These are phyloP conservation scores for Drosophila arizonae DNA, from an alignment of 1,140 invertebrate species.

Conservation along the genomic window DNA sequence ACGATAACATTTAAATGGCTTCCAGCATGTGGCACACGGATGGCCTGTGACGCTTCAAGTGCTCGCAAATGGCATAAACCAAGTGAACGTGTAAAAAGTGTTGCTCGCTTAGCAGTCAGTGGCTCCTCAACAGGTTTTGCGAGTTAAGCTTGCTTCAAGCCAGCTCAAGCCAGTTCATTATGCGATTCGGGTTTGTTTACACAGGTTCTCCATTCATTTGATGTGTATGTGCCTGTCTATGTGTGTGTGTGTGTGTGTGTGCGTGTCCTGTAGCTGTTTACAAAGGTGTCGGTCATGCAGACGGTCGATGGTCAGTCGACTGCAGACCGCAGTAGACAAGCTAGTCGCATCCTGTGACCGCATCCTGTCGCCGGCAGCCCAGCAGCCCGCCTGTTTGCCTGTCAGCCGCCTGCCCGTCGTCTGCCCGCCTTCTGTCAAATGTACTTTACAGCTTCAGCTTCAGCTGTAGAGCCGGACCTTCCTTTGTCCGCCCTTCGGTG, in stretches of 20 bases:
- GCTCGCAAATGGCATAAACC: slow-evolving; percentile 31
- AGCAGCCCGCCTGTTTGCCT: slow-evolving; percentile 34
- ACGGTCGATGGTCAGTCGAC: slow-evolving; percentile 57
- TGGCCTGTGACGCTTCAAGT: slow-evolving; percentile 44
- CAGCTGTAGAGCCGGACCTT: slow-evolving; percentile 20
- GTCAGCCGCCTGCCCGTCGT: slow-evolving; percentile 4
- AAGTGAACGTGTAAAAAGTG: slow-evolving; percentile 59
- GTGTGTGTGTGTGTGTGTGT: background rate
- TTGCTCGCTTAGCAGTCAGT: slow-evolving; percentile 57
- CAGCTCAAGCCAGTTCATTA: slow-evolving; percentile 53
- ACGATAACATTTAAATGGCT: slow-evolving; percentile 65
- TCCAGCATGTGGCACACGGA: slow-evolving; percentile 16
- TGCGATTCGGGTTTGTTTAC: slow-evolving; percentile 60
- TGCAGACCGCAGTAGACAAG: slow-evolving; percentile 57
- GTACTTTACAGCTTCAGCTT: slow-evolving; percentile 49
- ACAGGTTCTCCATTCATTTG: slow-evolving; percentile 25
- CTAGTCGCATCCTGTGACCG: slow-evolving; percentile 67
- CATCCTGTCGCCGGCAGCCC: slow-evolving; percentile 71
- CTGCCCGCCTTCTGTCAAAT: slow-evolving; percentile 23
- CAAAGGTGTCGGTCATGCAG: slow-evolving; percentile 71
- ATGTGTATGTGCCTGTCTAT: background rate
- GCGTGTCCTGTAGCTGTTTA: slow-evolving; percentile 54
- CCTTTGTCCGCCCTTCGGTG: background rate
- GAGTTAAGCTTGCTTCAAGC: slow-evolving; percentile 1
- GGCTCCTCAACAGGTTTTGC: slow-evolving; percentile 54